These are phyloP conservation scores for Zaprionus kolodkinae DNA, from an alignment of 1,140 invertebrate genomes.

Conservation along the genomic window DNA sequence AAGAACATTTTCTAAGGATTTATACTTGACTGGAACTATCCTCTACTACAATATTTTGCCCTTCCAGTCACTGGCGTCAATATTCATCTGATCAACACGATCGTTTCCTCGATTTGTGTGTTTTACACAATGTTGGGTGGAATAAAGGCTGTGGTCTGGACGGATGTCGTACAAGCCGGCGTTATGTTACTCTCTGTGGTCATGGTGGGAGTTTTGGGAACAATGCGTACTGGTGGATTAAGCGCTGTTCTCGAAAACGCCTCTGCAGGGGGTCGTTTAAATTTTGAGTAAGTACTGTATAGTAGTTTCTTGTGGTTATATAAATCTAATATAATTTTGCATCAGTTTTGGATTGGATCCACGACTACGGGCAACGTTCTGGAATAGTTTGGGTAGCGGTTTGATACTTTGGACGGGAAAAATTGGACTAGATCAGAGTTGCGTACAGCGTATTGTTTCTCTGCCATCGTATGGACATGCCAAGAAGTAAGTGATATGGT, in stretches of 20 bases:
- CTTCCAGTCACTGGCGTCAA: slow-evolving; percentile 90
- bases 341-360: slow-evolving; percentile 68
- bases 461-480: slow-evolving; percentile 68
- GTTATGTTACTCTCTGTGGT: slow-evolving; percentile 91
- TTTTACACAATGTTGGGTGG: slow-evolving; percentile 94
- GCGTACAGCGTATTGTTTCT: slow-evolving; percentile 77
- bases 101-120: slow-evolving; percentile 91
- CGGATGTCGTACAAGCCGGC: slow-evolving; percentile 91
- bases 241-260: slow-evolving; percentile 87
- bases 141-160: slow-evolving; percentile 94
- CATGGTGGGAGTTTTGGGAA: slow-evolving; percentile 88
- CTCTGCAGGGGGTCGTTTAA: slow-evolving; percentile 85
- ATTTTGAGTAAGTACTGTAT: slow-evolving; percentile 86
- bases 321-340: neutral
- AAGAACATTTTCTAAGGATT: slow-evolving; percentile 21
- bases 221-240: slow-evolving; percentile 88
- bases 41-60: slow-evolving; percentile 32
- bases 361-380: slow-evolving; percentile 60
- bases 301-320: neutral
- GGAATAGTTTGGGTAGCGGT: slow-evolving; percentile 54
- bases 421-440: slow-evolving; percentile 74
- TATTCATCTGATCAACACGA: slow-evolving; percentile 88
- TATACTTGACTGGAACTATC: slow-evolving; percentile 6
- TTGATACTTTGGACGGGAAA: slow-evolving; percentile 71
- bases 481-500: slow-evolving; percentile 50